A percentile compares a stretch with the other conserved stretches of the same genome.
Evolutionary conservation across 1,140 invertebrate species (phyloP).

Genomic region (Ephestia elutella): DNA sequence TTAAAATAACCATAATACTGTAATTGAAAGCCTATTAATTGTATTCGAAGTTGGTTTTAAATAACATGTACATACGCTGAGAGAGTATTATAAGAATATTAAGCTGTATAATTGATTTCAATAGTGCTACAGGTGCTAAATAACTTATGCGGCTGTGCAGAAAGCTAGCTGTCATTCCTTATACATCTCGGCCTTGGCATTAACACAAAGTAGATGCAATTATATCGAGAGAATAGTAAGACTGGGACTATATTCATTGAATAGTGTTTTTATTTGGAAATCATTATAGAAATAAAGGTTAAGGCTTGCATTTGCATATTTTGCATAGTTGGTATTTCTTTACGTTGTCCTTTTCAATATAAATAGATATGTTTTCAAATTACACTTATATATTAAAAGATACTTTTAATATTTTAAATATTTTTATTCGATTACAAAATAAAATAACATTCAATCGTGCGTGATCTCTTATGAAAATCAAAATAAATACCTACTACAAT

Average conservation of each 20-base stretch:
- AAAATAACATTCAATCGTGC: too few species aligned
- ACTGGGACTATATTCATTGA: conserved; percentile 1
- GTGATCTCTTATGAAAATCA: too few species aligned
- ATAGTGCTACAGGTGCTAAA: background rate
- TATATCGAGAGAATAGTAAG: background rate
- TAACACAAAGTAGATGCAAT: background rate
- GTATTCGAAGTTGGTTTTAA: background rate
- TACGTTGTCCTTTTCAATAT: background rate
- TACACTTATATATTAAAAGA: too few species aligned
- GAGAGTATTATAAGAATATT: background rate
- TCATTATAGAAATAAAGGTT: background rate
- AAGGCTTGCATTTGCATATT: background rate
- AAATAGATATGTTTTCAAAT: too few species aligned
- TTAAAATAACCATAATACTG: background rate
- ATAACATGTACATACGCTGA: background rate
- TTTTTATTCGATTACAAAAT: too few species aligned
- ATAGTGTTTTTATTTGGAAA: conserved; percentile 2
- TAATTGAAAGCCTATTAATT: background rate
- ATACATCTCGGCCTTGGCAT: background rate
- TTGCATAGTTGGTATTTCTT: background rate
- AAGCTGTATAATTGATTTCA: background rate
- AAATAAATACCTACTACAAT: too few species aligned
- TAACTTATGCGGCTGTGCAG: background rate
- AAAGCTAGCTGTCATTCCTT: conserved; percentile 3
- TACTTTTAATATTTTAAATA: too few species aligned